phyloP scores from a whole-genome alignment of 2,797 vertebrate species.

The Mionectes olivaceus region DNA sequence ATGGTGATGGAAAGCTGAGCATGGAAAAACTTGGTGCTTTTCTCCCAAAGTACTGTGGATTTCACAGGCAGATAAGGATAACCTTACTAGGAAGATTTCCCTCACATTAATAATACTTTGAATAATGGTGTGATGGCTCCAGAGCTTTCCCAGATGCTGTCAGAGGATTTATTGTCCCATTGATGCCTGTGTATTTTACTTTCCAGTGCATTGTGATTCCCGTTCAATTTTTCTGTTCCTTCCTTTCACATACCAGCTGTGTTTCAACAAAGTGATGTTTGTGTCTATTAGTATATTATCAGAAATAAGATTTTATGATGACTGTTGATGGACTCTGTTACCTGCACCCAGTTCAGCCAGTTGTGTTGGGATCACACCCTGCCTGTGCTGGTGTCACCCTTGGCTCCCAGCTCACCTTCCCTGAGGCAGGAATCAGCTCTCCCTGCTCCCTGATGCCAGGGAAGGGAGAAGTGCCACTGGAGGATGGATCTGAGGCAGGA shows the following conservation, averaged over 20 bases:
- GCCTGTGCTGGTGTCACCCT: not conserved
- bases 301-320: not conserved
- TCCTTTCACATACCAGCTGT: not conserved
- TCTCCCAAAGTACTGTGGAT: not conserved
- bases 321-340: not conserved
- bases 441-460: not conserved
- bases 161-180: not conserved
- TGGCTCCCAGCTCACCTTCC: not conserved
- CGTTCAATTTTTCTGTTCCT: not conserved
- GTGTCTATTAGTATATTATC: not conserved
- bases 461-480: not conserved
- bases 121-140: not conserved
- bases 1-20: not conserved
- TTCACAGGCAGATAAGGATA: not conserved
- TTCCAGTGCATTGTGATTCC: not conserved
- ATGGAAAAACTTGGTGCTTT: not conserved
- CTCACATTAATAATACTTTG: not conserved
- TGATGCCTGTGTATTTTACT: not conserved
- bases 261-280: not conserved
- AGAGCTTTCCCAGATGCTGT: not conserved
- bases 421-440: not conserved
- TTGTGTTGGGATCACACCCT: accelerated
- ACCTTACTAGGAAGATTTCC: not conserved
- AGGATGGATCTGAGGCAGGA: not conserved
- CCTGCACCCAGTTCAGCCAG: not conserved